Base-by-base conservation (phyloP, 2,888 invertebrate genomes). In the Agriopis leucophaearia region DNA sequence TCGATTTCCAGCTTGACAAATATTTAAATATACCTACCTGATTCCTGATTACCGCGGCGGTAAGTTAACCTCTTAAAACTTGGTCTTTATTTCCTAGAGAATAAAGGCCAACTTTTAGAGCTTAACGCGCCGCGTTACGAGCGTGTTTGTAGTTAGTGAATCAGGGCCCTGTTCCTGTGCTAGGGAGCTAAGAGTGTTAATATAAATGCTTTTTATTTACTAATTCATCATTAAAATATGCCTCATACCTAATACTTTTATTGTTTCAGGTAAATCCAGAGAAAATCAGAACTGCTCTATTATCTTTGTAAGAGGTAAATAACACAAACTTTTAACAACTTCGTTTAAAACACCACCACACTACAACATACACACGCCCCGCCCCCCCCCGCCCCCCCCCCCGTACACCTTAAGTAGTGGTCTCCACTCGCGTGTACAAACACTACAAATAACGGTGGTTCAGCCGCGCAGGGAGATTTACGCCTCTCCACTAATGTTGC, bases 381-480 rank as follows among this genome's bases (percentile, higher is more conserved):
- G n/a, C 13, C 8, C 42, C 44, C n/a, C 40, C 40, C 35, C 6
- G 35, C n/a, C 15, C 42, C 6, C 15, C n/a, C 35, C 40, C 35
- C 6, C 42, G n/a, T 13, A 35, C 2, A 15, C n/a, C 35, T 6
- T 57, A 57, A 57, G 57, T 45, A 12, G 57, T 15, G 12, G 16
- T 57, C 57, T 57, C 57, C 45, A 35, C 45, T 13, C 38, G 54
- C 18, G 18, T 57, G 60, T 59, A 58, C 66, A 70, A 73, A 74
- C 71, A 69, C 73, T 69, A 74, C 73, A 70, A 73, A 74, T 73
- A 66, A 73, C 70, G 42, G 36, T 47, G 71, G 59, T 59, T 64
- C 50, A 64, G 55, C 55, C 71, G 70, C 66, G 60, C 65, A n/a
- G 56, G 45, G 67, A 72, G 74, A 74, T 74, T 74, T 74, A 74